Percentiles rank a stretch among this genome's conserved stretches.
phyloP scores from a whole-genome alignment of 2,888 invertebrate genomes.

The Oscheius sp. region DNA sequence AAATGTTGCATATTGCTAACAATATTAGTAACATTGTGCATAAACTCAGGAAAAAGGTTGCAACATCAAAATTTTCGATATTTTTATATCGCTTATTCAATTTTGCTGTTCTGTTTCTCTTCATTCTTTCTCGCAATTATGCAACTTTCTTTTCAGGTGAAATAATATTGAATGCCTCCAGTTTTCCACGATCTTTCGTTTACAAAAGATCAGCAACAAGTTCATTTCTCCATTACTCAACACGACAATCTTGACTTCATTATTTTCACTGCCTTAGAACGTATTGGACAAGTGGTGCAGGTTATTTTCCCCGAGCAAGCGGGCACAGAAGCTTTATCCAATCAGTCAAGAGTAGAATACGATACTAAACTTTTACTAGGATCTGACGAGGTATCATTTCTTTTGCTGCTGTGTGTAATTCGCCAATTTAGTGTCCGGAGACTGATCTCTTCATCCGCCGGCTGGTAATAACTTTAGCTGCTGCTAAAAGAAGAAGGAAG shows the following conservation, averaged over 20 bases:
- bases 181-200: constrained; percentile 56
- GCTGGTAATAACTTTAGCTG: constrained; percentile 45
- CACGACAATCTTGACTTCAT: constrained; percentile 60
- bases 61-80: too few species aligned
- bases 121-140: too few species aligned
- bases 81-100: too few species aligned
- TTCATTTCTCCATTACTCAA: constrained; percentile 58
- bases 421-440: background rate
- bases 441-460: constrained; percentile 61
- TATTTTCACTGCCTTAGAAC: constrained; percentile 55
- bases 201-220: constrained; percentile 40
- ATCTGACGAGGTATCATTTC: constrained; percentile 47
- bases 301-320: constrained; percentile 58
- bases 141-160: too few species aligned
- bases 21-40: too few species aligned
- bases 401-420: constrained; percentile 8
- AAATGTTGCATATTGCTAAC: too few species aligned
- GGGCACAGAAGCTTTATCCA: constrained; percentile 39
- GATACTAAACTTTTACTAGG: constrained; percentile 62
- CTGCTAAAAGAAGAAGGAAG: constrained; percentile 32
- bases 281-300: constrained; percentile 62
- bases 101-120: too few species aligned
- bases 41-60: too few species aligned
- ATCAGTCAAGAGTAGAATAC: constrained; percentile 57
- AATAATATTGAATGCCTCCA: background rate